Conservation (phyloP, 2,797 vertebrate species). For the Acanthornis magna region DNA sequence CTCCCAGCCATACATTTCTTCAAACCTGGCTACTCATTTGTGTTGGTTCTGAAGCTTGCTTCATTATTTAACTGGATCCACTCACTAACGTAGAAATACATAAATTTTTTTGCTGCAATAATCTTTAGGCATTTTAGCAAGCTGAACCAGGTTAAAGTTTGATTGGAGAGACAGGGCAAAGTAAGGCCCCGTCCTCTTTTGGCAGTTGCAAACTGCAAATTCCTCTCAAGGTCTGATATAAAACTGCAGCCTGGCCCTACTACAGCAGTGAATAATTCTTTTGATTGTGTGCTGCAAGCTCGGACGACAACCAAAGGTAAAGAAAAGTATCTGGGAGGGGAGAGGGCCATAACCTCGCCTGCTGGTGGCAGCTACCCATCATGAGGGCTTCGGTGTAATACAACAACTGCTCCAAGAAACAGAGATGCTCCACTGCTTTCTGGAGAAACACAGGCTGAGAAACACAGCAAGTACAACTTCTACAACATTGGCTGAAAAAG, state of each 20-base stretch:
- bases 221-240: neutral
- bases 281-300: neutral
- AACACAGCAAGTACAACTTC: neutral
- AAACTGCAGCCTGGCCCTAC: neutral
- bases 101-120: neutral
- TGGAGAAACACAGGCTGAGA: neutral
- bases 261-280: neutral
- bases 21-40: neutral
- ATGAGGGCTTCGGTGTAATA: neutral
- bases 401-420: neutral
- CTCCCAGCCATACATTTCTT: neutral
- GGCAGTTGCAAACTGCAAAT: neutral
- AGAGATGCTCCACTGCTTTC: neutral
- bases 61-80: neutral
- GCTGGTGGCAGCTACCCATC: neutral
- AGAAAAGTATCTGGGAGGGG: neutral
- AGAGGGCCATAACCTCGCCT: neutral
- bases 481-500: neutral
- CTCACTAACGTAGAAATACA: neutral
- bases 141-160: neutral
- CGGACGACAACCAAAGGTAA: neutral
- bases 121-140: neutral
- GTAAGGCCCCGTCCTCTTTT: neutral
- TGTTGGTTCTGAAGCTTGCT: neutral
- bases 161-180: neutral